These are phyloP conservation scores for Tanytarsus gracilentus DNA, from an alignment of 2,888 invertebrate species.

Conservation along the genomic window DNA sequence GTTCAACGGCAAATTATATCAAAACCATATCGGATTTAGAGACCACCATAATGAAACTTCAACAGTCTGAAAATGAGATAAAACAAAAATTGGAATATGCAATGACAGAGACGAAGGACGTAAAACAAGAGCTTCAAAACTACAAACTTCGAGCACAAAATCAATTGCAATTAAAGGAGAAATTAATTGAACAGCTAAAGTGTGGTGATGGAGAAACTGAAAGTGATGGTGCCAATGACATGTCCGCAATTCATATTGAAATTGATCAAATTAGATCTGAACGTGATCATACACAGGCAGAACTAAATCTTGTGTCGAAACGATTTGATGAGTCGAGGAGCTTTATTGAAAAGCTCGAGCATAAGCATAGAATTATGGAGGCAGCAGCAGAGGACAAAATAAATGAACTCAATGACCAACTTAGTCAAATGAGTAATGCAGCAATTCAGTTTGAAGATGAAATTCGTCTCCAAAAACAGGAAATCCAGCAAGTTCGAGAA, in stretches of 20 bases:
- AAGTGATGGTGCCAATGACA: constrained; percentile 35
- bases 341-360: constrained; percentile 29
- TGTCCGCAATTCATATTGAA: constrained; percentile 47
- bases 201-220: constrained; percentile 32
- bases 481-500: constrained; percentile 40
- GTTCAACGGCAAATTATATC: constrained; percentile 35
- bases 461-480: constrained; percentile 40
- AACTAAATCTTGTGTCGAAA: constrained; percentile 34
- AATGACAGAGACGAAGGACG: constrained; percentile 43
- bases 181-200: constrained; percentile 55
- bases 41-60: constrained; percentile 41
- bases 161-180: constrained; percentile 68
- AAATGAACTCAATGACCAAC: not conserved
- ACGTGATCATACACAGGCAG: constrained; percentile 35
- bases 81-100: constrained; percentile 45
- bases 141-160: constrained; percentile 71
- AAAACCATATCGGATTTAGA: constrained; percentile 41
- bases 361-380: constrained; percentile 18
- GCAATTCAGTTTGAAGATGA: constrained; percentile 41
- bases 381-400: constrained; percentile 15
- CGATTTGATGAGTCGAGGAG: constrained; percentile 32
- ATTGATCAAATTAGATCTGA: constrained; percentile 48
- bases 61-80: constrained; percentile 43
- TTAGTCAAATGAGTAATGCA: constrained; percentile 35
- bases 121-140: constrained; percentile 55